A percentile compares a stretch with the other conserved stretches of the same genome.
phyloP scores from a whole-genome alignment of 2,888 invertebrate species.

The Podotricha telesiphe region DNA sequence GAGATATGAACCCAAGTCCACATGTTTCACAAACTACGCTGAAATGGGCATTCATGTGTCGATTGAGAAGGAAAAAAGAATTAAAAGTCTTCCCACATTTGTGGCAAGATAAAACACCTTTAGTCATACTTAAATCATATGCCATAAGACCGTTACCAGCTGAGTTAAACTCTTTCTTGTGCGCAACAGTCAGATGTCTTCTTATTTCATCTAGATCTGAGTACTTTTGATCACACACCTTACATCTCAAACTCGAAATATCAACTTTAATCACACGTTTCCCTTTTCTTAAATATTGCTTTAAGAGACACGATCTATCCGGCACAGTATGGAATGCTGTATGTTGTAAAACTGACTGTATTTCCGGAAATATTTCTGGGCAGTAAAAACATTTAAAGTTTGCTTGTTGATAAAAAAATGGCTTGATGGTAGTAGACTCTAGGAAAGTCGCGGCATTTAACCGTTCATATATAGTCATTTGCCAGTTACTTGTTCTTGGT shows the following conservation, averaged over 20 bases:
- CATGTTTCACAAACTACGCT: conserved; percentile 77
- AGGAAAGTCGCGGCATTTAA: conserved; percentile 75
- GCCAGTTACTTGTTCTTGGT: conserved; percentile 73
- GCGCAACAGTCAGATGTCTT: conserved; percentile 60
- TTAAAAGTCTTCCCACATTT: conserved; percentile 72
- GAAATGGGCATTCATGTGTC: conserved; percentile 77
- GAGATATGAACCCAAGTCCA: conserved; percentile 75
- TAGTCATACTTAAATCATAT: conserved; percentile 63
- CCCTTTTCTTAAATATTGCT: conserved; percentile 70
- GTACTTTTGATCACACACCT: conserved; percentile 68
- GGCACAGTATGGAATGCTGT: conserved; percentile 60
- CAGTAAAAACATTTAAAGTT: conserved; percentile 79
- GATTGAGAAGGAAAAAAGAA: conserved; percentile 71
- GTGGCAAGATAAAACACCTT: conserved; percentile 67
- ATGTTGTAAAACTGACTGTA: conserved; percentile 67
- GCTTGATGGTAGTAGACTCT: conserved; percentile 69
- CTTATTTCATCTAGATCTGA: conserved; percentile 69
- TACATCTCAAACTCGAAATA: conserved; percentile 70
- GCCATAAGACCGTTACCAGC: conserved; percentile 76
- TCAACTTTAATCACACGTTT: conserved; percentile 77
- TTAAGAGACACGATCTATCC: conserved; percentile 62
- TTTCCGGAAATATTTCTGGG: conserved; percentile 70
- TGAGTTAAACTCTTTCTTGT: conserved; percentile 73
- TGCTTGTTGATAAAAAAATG: conserved; percentile 75
- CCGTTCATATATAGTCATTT: conserved; percentile 76